phyloP scores from a whole-genome alignment of 2,113 vertebrate species.

The Podarcis muralis region DNA sequence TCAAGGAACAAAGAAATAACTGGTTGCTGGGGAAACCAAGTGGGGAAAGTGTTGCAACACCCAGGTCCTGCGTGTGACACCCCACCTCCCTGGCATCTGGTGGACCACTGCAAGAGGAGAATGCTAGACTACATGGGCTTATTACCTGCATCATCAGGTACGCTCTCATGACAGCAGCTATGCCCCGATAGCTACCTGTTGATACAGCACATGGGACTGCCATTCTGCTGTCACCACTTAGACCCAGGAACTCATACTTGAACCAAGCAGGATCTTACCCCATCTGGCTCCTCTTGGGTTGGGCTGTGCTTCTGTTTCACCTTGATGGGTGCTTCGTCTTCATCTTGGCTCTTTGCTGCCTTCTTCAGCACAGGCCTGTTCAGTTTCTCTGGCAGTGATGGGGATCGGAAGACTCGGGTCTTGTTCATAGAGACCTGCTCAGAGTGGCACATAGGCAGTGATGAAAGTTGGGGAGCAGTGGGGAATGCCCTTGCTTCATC shows the following conservation, averaged over 20 bases:
- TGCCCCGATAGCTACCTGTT: background rate
- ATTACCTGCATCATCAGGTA: too few species aligned
- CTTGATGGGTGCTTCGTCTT: slow-evolving; percentile 30
- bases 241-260: background rate
- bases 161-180: background rate
- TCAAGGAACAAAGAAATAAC: too few species aligned
- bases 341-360: slow-evolving; percentile 38
- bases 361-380: slow-evolving; percentile 54
- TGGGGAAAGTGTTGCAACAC: too few species aligned
- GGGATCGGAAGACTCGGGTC: slow-evolving; percentile 64
- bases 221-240: background rate
- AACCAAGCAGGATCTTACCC: slow-evolving; percentile 9
- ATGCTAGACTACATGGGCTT: too few species aligned
- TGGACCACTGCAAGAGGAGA: too few species aligned
- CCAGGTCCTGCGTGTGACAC: too few species aligned
- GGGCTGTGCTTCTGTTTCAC: slow-evolving; percentile 45
- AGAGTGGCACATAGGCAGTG: background rate
- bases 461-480: background rate
- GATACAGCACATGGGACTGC: background rate
- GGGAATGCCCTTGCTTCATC: background rate
- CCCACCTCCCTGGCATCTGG: too few species aligned
- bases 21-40: too few species aligned
- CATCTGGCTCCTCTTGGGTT: slow-evolving; percentile 6
- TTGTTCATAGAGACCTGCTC: slow-evolving; percentile 48
- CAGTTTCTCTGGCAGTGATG: slow-evolving; percentile 69